These are phyloP conservation scores for Apodemus speciosus DNA, from an alignment of 2,113 vertebrate species.

Conservation along the genomic window DNA sequence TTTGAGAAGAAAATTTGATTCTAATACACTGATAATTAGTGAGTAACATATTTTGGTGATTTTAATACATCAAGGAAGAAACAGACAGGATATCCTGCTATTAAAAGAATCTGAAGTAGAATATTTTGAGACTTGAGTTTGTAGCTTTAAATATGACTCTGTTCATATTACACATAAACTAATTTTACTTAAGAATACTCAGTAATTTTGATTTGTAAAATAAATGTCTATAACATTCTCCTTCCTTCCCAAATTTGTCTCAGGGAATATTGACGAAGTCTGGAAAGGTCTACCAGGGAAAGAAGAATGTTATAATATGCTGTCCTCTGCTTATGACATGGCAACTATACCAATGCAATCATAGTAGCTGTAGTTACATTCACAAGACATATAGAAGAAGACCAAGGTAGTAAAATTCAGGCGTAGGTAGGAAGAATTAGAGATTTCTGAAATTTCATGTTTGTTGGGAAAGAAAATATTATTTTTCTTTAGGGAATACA, in stretches of 20 bases:
- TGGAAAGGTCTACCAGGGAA: background rate
- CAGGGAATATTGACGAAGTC: background rate
- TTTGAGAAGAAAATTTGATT: background rate
- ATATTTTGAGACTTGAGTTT: background rate
- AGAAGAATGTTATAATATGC: background rate
- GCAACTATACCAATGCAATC: too few species aligned
- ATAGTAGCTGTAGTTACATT: too few species aligned
- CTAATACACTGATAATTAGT: background rate
- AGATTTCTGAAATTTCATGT: too few species aligned
- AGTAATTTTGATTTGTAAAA: background rate
- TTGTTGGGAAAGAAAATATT: background rate
- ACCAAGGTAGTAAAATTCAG: background rate
- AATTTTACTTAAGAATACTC: background rate
- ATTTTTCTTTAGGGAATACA: background rate
- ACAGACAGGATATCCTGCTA: background rate
- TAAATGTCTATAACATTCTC: background rate
- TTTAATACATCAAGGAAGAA: background rate
- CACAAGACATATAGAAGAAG: too few species aligned
- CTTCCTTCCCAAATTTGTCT: background rate
- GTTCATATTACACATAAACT: background rate
- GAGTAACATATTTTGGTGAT: background rate
- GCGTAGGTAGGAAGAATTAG: background rate
- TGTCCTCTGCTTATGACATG: background rate
- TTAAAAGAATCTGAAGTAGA: background rate
- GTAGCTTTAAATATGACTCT: background rate